Conservation (phyloP, 1,140 invertebrate genomes). For the Sinonovacula constricta region DNA sequence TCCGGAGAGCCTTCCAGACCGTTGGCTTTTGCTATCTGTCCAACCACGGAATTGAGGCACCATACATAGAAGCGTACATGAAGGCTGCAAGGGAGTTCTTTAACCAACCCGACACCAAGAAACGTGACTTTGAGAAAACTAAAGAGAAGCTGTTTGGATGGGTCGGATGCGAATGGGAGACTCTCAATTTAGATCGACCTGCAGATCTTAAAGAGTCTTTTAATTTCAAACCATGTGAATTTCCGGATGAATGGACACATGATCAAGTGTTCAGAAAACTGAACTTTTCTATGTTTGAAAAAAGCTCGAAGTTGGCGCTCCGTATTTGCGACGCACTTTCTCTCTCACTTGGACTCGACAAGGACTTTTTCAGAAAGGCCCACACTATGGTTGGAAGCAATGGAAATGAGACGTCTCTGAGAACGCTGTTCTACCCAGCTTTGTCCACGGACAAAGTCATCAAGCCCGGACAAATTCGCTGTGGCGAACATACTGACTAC, state of each 20-base stretch:
- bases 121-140: conserved; percentile 36
- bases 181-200: conserved; percentile 16
- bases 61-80: conserved; percentile 33
- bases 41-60: conserved; percentile 45
- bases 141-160: conserved; percentile 37
- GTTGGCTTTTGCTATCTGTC: conserved; percentile 56
- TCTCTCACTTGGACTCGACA: conserved; percentile 39
- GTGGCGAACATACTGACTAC: conserved; percentile 86
- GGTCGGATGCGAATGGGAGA: conserved; percentile 44
- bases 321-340: conserved; percentile 54
- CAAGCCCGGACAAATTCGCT: conserved; percentile 81
- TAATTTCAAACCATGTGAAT: conserved; percentile 22
- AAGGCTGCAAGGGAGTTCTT: conserved; percentile 46
- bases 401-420: conserved; percentile 18
- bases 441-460: not conserved
- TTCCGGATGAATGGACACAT: conserved; percentile 1
- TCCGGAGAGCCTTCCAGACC: no score
- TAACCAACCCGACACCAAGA: conserved; percentile 33
- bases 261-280: conserved; percentile 1
- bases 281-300: conserved; percentile 24
- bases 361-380: no score
- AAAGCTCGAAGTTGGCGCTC: conserved; percentile 9
- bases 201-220: conserved; percentile 39
- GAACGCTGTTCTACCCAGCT: conserved; percentile 33
- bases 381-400: conserved; percentile 17